Base-by-base conservation (phyloP, 1,140 invertebrate species). In the Pentalonia nigronervosa region DNA sequence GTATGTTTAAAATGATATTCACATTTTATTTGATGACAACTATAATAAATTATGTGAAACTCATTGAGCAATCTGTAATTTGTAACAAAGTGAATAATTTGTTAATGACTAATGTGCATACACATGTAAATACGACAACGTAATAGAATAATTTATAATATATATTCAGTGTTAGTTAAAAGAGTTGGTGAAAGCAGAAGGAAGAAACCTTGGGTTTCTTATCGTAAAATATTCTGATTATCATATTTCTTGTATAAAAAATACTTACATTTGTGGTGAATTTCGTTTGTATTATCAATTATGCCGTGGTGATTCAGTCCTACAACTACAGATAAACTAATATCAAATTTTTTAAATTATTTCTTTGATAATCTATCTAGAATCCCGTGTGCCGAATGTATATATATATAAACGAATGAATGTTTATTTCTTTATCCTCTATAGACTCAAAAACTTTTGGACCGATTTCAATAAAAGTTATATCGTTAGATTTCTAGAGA, bases 181-280 rank as follows among this genome's bases (percentile, higher is more conserved):
- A 3, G 60, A 11, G 25, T 67, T 67, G 60, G 30, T 14, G 60
- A 67, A 67, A 67, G 60, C 60, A 9, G 11, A n/a, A 67, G n/a
- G 11, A 3, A 67, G 60, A n/a, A 30, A n/a, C 11, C 60, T 67
- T 30, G 60, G 30, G 9, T 67, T n/a, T 67, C 60, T 67, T 67
- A 67, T 67, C 60, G 30, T 67, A 7, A 67, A 30, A 67, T 67
- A n/a, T 30, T n/a, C 60, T n/a, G 9, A 67, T 67, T 67, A 67
- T 67, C 60, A 67, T 67, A 67, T 67, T 67, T 67, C 60, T 67
- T n/a, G 60, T 67, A 67, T 67, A 67, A 67, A 67, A 67, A n/a
- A n/a, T 67, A 67, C 30, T 67, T 14, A 67, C 30, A 67, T 67
- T 67, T 30, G 60, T 67, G 30, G 30, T 11, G 11, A 30, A 60